Evolutionary conservation across 2,888 invertebrate species (phyloP).

Genomic region (Monoplex corrugatus): DNA sequence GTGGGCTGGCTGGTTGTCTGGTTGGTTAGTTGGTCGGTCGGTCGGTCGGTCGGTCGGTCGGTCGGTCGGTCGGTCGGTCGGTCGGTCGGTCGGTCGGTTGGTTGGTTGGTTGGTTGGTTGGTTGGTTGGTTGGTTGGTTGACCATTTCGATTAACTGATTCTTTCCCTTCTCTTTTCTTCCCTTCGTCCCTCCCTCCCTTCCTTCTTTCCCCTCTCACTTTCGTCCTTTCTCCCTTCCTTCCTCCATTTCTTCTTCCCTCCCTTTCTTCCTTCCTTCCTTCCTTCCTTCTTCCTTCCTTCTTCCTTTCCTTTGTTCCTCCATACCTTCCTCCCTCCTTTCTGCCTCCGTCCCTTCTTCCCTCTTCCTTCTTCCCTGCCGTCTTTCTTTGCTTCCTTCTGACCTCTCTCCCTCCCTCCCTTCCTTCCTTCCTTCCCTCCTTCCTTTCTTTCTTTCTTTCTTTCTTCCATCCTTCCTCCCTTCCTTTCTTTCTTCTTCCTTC

Average conservation of each 20-base stretch:
- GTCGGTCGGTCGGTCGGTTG: background rate
- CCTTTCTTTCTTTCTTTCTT: background rate
- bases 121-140: too few species aligned
- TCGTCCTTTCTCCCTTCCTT: background rate
- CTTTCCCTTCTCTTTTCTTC: background rate
- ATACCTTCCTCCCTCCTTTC: background rate
- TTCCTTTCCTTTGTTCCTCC: background rate
- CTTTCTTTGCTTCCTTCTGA: background rate
- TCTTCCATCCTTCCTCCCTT: background rate
- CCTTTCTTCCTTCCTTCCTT: background rate
- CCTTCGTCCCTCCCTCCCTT: background rate
- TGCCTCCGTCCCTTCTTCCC: background rate
- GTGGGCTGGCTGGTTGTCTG: too few species aligned
- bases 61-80: background rate
- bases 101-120: too few species aligned
- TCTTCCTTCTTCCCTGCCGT: background rate
- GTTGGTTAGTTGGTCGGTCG: background rate
- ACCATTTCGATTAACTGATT: too few species aligned
- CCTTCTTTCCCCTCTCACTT: background rate
- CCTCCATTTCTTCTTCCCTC: background rate
- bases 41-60: background rate
- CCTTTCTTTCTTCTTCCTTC: background rate
- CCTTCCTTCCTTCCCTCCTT: background rate
- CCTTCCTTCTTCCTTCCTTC: background rate
- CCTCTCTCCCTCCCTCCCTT: background rate